phyloP scores from a whole-genome alignment of 53 echinoderm and acorn worm species.

The Crossaster papposus region DNA sequence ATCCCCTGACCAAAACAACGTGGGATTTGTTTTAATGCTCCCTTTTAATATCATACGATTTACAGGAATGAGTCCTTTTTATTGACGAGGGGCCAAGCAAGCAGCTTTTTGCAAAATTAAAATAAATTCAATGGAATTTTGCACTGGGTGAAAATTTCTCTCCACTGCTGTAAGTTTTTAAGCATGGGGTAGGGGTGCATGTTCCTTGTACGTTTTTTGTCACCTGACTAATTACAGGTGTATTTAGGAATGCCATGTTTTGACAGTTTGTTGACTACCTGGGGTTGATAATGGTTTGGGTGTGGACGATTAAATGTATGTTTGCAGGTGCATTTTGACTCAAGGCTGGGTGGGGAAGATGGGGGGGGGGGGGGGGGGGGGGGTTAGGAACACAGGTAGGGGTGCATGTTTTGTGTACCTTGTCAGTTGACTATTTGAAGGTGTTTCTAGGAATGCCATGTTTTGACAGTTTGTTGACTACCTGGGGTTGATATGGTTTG shows the following conservation, averaged over 20 bases:
- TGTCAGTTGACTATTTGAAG: neutral
- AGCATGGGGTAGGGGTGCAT: neutral
- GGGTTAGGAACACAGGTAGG: too few relatives aligned
- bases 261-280: slow-evolving; percentile 21
- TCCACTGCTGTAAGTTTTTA: too few relatives aligned
- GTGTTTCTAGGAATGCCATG: slow-evolving; percentile 50
- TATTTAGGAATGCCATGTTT: slow-evolving; percentile 47
- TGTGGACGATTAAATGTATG: neutral
- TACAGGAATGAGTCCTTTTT: too few relatives aligned
- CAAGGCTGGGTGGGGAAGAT: too few relatives aligned
- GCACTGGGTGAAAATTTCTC: too few relatives aligned
- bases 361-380: too few relatives aligned
- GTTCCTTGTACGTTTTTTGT: too few relatives aligned
- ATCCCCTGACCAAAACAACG: neutral
- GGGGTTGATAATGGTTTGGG: neutral
- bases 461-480: slow-evolving; percentile 22
- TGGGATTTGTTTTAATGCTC: too few relatives aligned
- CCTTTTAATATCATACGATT: too few relatives aligned
- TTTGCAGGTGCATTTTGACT: neutral
- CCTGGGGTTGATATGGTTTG: neutral
- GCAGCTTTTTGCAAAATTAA: too few relatives aligned
- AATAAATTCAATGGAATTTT: too few relatives aligned
- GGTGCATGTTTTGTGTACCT: slow-evolving; percentile 21
- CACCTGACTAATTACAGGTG: neutral
- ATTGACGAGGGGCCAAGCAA: too few relatives aligned